Evolutionary conservation across 2,797 vertebrate genomes (phyloP).

Genomic region (Parauchenoglanis punctatus): DNA sequence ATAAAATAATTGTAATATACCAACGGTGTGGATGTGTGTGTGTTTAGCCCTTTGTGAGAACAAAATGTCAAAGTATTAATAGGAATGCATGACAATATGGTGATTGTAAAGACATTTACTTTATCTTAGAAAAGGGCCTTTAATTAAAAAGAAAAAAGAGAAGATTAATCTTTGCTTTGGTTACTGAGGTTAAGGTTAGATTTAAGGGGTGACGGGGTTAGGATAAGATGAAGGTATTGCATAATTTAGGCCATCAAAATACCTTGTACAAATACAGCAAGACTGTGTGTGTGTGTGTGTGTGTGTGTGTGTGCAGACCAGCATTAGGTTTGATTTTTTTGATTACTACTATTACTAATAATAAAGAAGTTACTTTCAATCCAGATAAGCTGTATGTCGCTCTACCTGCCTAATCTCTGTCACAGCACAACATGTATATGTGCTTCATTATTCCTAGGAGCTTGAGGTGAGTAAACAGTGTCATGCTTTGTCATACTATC

Average conservation of each 20-base stretch:
- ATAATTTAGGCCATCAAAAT: neutral
- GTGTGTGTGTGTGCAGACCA: neutral
- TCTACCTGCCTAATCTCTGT: too few species aligned
- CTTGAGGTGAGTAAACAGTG: too few species aligned
- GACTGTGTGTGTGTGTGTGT: neutral
- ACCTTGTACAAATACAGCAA: neutral
- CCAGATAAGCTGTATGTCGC: too few species aligned
- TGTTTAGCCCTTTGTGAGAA: neutral
- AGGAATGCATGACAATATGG: neutral
- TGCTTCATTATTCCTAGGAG: too few species aligned
- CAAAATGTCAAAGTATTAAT: constrained; percentile 7
- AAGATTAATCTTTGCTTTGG: neutral
- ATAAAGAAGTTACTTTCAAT: too few species aligned
- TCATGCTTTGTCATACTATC: neutral
- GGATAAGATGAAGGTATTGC: neutral
- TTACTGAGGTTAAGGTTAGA: neutral
- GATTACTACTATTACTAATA: neutral
- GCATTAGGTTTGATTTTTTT: neutral
- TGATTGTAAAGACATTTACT: neutral
- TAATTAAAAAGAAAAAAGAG: too few species aligned
- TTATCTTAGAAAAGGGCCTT: neutral
- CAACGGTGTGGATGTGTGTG: too few species aligned
- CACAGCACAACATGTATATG: too few species aligned
- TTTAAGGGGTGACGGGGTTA: neutral
- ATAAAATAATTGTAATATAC: neutral